Evolutionary conservation across 2,797 vertebrate genomes (phyloP).

Genomic region (Microctenopoma steveboyesi): DNA sequence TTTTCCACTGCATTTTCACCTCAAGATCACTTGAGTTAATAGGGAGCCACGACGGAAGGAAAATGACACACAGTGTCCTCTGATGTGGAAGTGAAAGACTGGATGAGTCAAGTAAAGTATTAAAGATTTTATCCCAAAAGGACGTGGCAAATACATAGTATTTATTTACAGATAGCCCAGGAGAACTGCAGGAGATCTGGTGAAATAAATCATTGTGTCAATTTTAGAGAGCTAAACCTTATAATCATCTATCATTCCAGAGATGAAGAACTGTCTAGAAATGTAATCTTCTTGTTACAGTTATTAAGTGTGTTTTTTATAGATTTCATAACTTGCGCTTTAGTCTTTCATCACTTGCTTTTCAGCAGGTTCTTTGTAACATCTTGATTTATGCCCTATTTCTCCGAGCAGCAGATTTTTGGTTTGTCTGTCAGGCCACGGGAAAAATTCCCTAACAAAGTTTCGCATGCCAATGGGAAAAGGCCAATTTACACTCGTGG

Average conservation of each 20-base stretch:
- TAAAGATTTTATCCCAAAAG: slow-evolving; percentile 30
- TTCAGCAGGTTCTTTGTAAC: slow-evolving; percentile 27
- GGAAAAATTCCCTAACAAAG: slow-evolving; percentile 9
- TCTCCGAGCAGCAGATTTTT: slow-evolving; percentile 13
- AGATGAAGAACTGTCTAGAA: slow-evolving; percentile 19
- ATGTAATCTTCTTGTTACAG: slow-evolving; percentile 27
- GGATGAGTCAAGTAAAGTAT: slow-evolving; percentile 34
- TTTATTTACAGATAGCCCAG: slow-evolving; percentile 31
- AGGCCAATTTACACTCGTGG: slow-evolving; percentile 25
- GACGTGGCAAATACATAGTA: slow-evolving; percentile 28
- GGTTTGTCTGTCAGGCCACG: slow-evolving; percentile 23
- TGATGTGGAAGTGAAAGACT: slow-evolving; percentile 12
- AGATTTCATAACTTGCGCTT: slow-evolving; percentile 30
- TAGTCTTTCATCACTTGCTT: slow-evolving; percentile 31
- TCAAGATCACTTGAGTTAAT: slow-evolving; percentile 22
- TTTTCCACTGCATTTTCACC: slow-evolving; percentile 9
- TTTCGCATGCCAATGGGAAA: slow-evolving; percentile 4
- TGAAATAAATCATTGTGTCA: slow-evolving; percentile 22
- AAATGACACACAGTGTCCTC: slow-evolving; percentile 17
- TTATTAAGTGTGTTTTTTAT: slow-evolving; percentile 31
- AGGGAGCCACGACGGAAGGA: not conserved
- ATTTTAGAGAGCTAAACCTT: slow-evolving; percentile 17
- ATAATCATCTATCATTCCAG: slow-evolving; percentile 17
- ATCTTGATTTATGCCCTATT: slow-evolving; percentile 21
- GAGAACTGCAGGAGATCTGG: slow-evolving; percentile 3